Evolutionary conservation across 1,140 invertebrate genomes (phyloP), one percentile per base, ranked within the genome.

Genomic region (Calephelis nemesis): DNA sequence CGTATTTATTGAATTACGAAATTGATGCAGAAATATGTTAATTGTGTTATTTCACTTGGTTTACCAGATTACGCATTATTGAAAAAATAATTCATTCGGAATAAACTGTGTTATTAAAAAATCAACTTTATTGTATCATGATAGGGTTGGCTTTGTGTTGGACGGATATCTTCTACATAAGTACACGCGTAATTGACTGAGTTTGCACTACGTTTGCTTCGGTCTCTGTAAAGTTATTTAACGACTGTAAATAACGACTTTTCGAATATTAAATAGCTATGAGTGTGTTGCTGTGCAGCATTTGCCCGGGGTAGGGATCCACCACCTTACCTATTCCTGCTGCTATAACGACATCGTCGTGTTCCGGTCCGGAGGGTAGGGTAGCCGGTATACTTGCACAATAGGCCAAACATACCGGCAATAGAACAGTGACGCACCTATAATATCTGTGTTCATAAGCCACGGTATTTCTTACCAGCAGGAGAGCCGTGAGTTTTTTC

Each of bases 151-250:
- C 66, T 70, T 67, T 62, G 58, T 47, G 40, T 40, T 62, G 47
- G n/a, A 45, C 19, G 10, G 13, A 62, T 47, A 64, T 65, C 64
- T n/a, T 65, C n/a, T 45, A 62, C 63, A 67, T 72, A 65, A 72
- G 70, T 67, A 52, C 42, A 72, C 66, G 70, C 63, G 64, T 68
- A 68, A 72, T 72, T 68, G 70, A 67, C 63, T 63, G 70, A 64
- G 66, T 68, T 72, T 49, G 66, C 62, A 63, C 50, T 54, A 54
- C 49, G 49, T 45, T 47, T 63, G 42, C 42, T 47, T 47, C 42
- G n/a, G 12, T 63, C 45, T 63, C 39, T 12, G 39, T 52, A 58
- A 52, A 52, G 64, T 13, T 65, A 47, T 48, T 50, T 9, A 49
- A 40, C 52, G 30, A 9, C 15, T 54, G 52, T 54, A 54, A 54